Evolutionary conservation across 2,797 vertebrate species (phyloP), one percentile per base, ranked within the genome.

Genomic region (Crenuchus spilurus): DNA sequence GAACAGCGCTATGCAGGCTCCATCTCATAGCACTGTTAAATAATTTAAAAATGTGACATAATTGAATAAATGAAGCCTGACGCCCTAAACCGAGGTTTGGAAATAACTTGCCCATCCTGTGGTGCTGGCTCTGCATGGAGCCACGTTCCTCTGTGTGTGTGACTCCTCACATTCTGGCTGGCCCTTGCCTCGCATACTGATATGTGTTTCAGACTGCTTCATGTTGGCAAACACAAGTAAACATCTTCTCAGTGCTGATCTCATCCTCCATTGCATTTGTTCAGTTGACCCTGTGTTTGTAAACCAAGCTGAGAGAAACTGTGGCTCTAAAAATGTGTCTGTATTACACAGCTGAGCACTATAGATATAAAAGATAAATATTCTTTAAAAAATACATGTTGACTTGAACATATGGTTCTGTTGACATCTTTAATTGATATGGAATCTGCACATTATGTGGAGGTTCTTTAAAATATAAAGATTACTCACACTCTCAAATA

Each of bases 11-110:
- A 24, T 11, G 13, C 35, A 9, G 13, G 35, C 58, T 22, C 35
- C 35, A 39, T 61, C 58, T 61, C 58, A 61, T 44, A n/a, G 24
- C 61, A 26, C 14, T 22, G 41, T 30, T 63, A 13, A 63, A 44
- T 63, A 28, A 63, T 63, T 44, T 30, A 63, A 13, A 63, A 28
- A 30, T 28, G 41, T 44, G 61, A 63, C 14, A 63, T 63, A 63
- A 63, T 44, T 63, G 61, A 63, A 63, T 44, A 63, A 44, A 63
- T 41, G 61, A 63, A 63, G 39, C 61, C 14, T n/a, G 18, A 63
- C 16, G 14, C 24, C 61, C 61, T 41, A 63, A 44, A 44, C 20
- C 11, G 9, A 30, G 61, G 61, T 41, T 63, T 63, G 41, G 61
- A 44, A 63, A 30, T 4, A 30, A 42, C 61, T n/a, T 7, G 6